phyloP scores from a whole-genome alignment of 2,888 invertebrate genomes.

The Parnassius apollo region DNA sequence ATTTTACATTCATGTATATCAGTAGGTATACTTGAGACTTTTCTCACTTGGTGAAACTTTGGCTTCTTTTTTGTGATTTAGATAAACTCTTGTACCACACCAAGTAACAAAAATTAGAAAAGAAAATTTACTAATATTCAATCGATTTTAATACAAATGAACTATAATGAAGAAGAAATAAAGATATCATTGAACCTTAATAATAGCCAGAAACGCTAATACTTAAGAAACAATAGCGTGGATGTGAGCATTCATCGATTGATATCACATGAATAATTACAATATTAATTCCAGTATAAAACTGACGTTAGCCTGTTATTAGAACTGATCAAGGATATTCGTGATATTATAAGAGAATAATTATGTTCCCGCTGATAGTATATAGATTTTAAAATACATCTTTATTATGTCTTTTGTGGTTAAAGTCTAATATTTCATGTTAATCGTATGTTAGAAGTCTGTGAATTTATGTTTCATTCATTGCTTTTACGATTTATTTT shows the following conservation, averaged over 20 bases:
- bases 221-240: constrained; percentile 43
- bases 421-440: constrained; percentile 25
- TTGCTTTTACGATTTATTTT: constrained; percentile 19
- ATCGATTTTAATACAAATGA: no score
- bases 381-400: constrained; percentile 37
- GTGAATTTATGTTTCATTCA: constrained; percentile 20
- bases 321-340: constrained; percentile 42
- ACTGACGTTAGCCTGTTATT: constrained; percentile 36
- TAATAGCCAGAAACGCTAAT: constrained; percentile 51
- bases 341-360: constrained; percentile 36
- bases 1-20: no score
- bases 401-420: constrained; percentile 31
- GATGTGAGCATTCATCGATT: constrained; percentile 39
- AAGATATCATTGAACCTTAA: constrained; percentile 27
- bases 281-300: constrained; percentile 49
- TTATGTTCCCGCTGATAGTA: constrained; percentile 34
- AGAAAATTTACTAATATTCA: no score
- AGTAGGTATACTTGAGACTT: no score
- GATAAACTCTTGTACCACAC: no score
- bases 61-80: no score
- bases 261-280: constrained; percentile 57
- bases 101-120: no score
- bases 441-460: constrained; percentile 18
- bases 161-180: neutral
- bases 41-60: no score